These are phyloP conservation scores for Calephelis virginiensis DNA, from an alignment of 1,140 invertebrate species.

Conservation along the genomic window DNA sequence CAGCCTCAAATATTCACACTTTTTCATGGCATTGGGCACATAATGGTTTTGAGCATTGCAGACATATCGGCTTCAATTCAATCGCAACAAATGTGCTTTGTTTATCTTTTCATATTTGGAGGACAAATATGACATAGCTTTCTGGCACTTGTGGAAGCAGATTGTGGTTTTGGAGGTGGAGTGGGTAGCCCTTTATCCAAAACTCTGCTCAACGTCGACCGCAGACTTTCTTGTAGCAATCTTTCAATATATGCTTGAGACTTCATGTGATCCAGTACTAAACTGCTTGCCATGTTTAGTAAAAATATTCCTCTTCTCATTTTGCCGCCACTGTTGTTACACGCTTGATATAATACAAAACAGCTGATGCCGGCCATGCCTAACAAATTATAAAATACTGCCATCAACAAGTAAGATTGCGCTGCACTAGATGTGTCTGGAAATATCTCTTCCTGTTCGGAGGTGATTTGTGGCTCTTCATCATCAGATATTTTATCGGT, in stretches of 20 bases:
- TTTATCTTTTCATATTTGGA: slow-evolving; percentile 28
- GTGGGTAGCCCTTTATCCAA: slow-evolving; percentile 21
- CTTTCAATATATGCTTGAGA: slow-evolving; percentile 13
- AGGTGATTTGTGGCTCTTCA: background rate
- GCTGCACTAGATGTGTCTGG: background rate
- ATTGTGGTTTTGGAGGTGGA: slow-evolving; percentile 23
- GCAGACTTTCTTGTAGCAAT: slow-evolving; percentile 20
- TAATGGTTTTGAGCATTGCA: slow-evolving; percentile 30
- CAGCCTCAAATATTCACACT: too few species aligned
- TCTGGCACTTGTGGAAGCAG: slow-evolving; percentile 22
- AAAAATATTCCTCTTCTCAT: slow-evolving; percentile 16
- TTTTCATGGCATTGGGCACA: slow-evolving; percentile 9
- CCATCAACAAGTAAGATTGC: too few species aligned
- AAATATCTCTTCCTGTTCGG: background rate
- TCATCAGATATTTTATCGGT: slow-evolving; percentile 1
- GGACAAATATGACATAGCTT: slow-evolving; percentile 27
- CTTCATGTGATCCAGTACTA: slow-evolving; percentile 12
- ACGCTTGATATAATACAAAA: too few species aligned
- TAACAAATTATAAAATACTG: too few species aligned
- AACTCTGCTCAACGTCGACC: slow-evolving; percentile 22
- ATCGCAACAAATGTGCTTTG: slow-evolving; percentile 31
- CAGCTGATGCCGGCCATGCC: too few species aligned
- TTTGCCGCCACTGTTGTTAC: background rate
- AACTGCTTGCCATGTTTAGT: slow-evolving; percentile 1
- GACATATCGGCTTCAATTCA: slow-evolving; percentile 33